Base-by-base conservation (phyloP, 2,113 vertebrate genomes). In the Istiophorus platypterus region DNA sequence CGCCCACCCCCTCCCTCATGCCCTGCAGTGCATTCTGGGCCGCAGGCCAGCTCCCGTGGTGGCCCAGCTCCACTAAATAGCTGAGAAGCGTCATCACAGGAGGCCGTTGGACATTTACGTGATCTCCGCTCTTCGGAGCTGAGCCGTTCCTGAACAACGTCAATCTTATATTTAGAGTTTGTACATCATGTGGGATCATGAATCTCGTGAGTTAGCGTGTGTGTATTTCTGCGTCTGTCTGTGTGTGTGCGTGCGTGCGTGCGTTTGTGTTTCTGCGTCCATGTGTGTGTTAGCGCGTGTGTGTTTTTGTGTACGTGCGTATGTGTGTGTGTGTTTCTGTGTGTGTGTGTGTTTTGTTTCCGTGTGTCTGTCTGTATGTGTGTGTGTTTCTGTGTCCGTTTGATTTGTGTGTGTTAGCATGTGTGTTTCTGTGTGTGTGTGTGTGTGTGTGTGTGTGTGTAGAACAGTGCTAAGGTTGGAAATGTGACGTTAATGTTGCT, bases 1-100 rank as follows among this genome's bases (percentile, higher is more conserved):
- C 67, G 24, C 66, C 20, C 49, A 45, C 41, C 37, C 66, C 78
- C 61, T 64, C 52, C 45, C 69, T 92, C 87, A 95, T 94, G 1
- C 92, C 96, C 89, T 96, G 95, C 90, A 96, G 75, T 81, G 74
- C 64, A 80, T 74, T 88, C 90, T 87, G 90, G 90, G 90, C 87
- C 56, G 39, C 0, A 15, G 82, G 84, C 92, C 91, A 92, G 85
- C 78, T 74, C 82, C 84, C 58, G 82, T 37, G 71, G 85, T 85
- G 78, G 73, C 76, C 84, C 49, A 56, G 27, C 45, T 88, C 74
- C 59, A 69, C 65, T 57, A 62, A 75, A 72, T 52, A 76, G 77
- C 80, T 73, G 72, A 90, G 77, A 87, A 72, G 80, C 63, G 62
- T 80, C 0, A 76, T 77, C 78, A 59, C 56, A 52, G 58, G 66